These are phyloP conservation scores for Aphelocoma californica DNA, from an alignment of 2,797 vertebrate species.

Conservation along the genomic window DNA sequence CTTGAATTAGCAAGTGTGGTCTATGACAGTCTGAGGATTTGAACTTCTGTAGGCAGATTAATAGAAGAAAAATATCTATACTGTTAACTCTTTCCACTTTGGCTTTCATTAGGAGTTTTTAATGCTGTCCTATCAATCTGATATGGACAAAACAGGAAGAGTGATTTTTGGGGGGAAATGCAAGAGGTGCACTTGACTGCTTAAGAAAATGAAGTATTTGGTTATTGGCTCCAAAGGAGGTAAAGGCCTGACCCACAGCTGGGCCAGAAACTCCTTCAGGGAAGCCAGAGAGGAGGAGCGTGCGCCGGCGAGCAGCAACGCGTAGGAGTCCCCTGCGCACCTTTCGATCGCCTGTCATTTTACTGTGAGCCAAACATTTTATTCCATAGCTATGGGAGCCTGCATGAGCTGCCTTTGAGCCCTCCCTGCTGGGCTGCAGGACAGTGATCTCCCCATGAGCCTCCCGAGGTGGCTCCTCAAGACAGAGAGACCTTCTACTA, in stretches of 20 bases:
- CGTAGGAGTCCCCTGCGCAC: rapidly evolving
- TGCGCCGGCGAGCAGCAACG: neutral
- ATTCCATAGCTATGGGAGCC: neutral
- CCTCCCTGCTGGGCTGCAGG: neutral
- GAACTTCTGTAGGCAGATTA: neutral
- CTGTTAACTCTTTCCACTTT: neutral
- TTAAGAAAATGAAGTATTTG: neutral
- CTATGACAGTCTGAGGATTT: neutral
- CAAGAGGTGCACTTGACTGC: neutral
- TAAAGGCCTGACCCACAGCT: neutral
- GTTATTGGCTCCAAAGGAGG: neutral
- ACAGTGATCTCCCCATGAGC: neutral
- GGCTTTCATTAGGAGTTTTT: neutral
- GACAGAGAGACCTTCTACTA: neutral
- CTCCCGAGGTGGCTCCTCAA: neutral
- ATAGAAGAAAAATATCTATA: neutral
- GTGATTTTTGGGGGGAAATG: neutral
- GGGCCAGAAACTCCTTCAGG: neutral
- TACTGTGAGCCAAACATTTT: neutral
- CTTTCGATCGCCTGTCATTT: rapidly evolving
- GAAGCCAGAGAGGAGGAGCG: neutral
- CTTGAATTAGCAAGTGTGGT: neutral
- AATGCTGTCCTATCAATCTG: neutral
- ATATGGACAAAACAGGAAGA: neutral
- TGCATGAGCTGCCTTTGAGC: neutral